A percentile compares a stretch with the other conserved stretches of the same genome.
Evolutionary conservation across 2,113 vertebrate genomes (phyloP).

Genomic region (Malurus elegans): DNA sequence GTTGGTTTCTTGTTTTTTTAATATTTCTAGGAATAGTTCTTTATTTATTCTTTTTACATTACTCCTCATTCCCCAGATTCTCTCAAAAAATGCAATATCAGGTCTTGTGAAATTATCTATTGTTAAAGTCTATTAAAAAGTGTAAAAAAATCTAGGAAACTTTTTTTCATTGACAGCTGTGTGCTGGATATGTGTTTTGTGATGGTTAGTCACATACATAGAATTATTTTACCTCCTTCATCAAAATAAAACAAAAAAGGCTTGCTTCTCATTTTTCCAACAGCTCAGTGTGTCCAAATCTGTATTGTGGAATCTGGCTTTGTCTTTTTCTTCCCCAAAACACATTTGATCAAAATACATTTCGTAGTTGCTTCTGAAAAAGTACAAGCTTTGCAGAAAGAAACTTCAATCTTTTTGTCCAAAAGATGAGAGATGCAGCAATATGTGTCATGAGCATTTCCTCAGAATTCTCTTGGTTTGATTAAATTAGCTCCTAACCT

Average conservation of each 20-base stretch:
- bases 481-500: neutral
- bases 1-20: neutral
- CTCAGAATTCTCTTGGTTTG: neutral
- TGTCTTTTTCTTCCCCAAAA: neutral
- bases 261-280: neutral
- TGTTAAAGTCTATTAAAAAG: neutral
- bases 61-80: neutral
- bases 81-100: neutral
- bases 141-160: neutral
- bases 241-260: neutral
- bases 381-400: neutral
- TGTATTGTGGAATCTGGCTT: neutral
- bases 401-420: neutral
- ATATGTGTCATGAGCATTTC: neutral
- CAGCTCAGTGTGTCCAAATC: accelerated
- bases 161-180: neutral
- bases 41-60: neutral
- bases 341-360: neutral
- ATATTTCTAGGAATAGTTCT: neutral
- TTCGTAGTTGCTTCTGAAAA: neutral
- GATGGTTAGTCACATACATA: neutral
- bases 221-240: neutral
- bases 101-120: neutral
- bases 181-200: neutral
- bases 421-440: neutral